Evolutionary conservation across 2,113 vertebrate genomes (phyloP).

Genomic region (Thalassoma bifasciatum): DNA sequence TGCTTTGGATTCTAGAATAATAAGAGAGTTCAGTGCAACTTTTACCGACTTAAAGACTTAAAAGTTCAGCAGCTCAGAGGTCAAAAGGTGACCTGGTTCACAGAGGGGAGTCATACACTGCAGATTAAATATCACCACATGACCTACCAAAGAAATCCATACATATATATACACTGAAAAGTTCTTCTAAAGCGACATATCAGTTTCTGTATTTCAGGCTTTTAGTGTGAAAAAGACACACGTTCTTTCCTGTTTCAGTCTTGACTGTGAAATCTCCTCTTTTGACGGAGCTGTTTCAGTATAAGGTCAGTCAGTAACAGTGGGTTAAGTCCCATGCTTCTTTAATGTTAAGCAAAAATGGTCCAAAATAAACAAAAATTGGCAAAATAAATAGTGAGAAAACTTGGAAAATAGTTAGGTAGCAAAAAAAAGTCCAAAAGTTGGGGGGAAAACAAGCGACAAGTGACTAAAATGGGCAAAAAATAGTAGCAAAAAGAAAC

Average conservation of each 20-base stretch:
- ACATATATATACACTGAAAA: not conserved
- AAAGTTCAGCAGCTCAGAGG: slow-evolving; percentile 8
- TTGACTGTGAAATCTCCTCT: not conserved
- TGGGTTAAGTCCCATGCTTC: slow-evolving; percentile 22
- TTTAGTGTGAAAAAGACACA: not conserved
- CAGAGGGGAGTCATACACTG: slow-evolving; percentile 38
- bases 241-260: not conserved
- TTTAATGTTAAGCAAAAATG: too few species aligned
- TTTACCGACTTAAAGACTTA: not conserved
- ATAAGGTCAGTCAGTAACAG: not conserved
- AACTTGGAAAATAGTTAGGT: too few species aligned
- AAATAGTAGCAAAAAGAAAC: too few species aligned
- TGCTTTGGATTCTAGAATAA: not conserved
- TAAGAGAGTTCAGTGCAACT: too few species aligned
- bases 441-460: too few species aligned
- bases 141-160: slow-evolving; percentile 1
- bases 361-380: too few species aligned
- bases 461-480: too few species aligned
- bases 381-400: too few species aligned
- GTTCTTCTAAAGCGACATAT: not conserved
- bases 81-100: not conserved
- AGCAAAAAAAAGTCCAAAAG: too few species aligned
- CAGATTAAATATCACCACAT: slow-evolving; percentile 41
- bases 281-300: not conserved
- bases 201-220: not conserved